A percentile compares a stretch with the other conserved stretches of the same genome.
Evolutionary conservation across 1,140 invertebrate species (phyloP).

Genomic region (Lasioglossum baleicum): DNA sequence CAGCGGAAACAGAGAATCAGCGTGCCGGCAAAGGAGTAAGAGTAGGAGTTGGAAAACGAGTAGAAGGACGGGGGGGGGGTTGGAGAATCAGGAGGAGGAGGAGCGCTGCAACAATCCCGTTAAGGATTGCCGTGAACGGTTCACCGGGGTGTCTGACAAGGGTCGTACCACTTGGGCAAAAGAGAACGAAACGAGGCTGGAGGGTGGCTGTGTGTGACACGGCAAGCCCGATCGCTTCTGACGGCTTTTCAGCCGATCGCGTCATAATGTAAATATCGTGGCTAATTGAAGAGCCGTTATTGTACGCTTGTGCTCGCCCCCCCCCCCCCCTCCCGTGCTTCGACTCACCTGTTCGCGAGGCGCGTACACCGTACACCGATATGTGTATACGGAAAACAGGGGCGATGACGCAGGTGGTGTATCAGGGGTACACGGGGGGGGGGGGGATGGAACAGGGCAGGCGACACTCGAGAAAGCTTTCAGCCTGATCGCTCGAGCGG

Average conservation of each 20-base stretch:
- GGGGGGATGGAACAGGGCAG: neutral
- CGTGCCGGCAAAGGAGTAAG: neutral
- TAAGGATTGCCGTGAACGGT: constrained; percentile 35
- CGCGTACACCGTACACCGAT: neutral
- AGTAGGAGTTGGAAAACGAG: too few species aligned
- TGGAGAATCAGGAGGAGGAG: neutral
- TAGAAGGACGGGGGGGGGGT: too few species aligned
- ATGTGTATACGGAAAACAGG: neutral
- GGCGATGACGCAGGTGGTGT: too few species aligned
- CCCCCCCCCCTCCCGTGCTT: too few species aligned
- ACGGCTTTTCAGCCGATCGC: constrained; percentile 63
- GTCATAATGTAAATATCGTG: constrained; percentile 77
- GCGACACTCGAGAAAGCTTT: constrained; percentile 66
- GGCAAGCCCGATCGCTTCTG: constrained; percentile 53
- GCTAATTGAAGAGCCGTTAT: constrained; percentile 76
- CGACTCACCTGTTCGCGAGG: constrained; percentile 4
- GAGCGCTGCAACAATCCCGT: constrained; percentile 7
- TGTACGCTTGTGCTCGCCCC: constrained; percentile 58
- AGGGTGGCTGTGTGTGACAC: constrained; percentile 33
- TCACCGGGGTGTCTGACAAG: constrained; percentile 56
- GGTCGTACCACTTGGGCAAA: constrained; percentile 37
- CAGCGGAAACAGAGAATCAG: neutral
- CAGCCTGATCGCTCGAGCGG: constrained; percentile 65
- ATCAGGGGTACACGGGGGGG: too few species aligned
- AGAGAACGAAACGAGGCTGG: constrained; percentile 24